Base-by-base conservation (phyloP, 2,113 vertebrate genomes). In the Periophthalmodon schlosseri region DNA sequence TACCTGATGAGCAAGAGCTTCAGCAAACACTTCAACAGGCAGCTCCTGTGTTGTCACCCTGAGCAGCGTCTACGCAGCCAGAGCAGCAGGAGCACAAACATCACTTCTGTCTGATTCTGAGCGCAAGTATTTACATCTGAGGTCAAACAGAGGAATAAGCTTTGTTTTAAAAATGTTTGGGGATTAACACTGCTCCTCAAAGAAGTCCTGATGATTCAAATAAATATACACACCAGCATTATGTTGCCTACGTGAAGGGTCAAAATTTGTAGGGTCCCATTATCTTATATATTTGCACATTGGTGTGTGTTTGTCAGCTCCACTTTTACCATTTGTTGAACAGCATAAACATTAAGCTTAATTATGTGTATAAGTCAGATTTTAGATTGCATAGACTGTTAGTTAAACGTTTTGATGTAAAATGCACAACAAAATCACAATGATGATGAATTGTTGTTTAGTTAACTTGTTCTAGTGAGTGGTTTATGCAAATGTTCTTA, bases 1-100 rank as follows among this genome's bases (percentile, higher is more conserved):
- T 99, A 97, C 86, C 85, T 98, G 88, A 95, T 99, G 85, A 98
- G 97, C 94, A 96, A 96, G 87, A 96, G 94, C 78, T 99, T 99
- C 84, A 92, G 95, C 85, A 99, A 98, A 82, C 96, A 98, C 86
- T 98, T 99, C 92, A 96, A 96, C 84, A 92, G 92, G 70, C 96
- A 99, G 79, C 94, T 99, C 44, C 91, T 94, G 78, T 98, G 95
- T 81, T 97, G 96, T 86, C 88, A 89, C 11, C 60, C 79, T 33
- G 78, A 80, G 21, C 72, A 44, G 47, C 57, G 20, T 5, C 3
- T 83, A 66, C 0, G 56, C 72, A 86, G 75, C 52, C 86, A 88
- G 61, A 89, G 47, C 49, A 89, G 87, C 7, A 52, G 54, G 1
- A 87, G 46, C 11, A 84, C 87, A 10, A 83, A 89, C 15, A 58